Conservation (phyloP, 2,797 vertebrate species). For the Phalloptychus januarius region DNA sequence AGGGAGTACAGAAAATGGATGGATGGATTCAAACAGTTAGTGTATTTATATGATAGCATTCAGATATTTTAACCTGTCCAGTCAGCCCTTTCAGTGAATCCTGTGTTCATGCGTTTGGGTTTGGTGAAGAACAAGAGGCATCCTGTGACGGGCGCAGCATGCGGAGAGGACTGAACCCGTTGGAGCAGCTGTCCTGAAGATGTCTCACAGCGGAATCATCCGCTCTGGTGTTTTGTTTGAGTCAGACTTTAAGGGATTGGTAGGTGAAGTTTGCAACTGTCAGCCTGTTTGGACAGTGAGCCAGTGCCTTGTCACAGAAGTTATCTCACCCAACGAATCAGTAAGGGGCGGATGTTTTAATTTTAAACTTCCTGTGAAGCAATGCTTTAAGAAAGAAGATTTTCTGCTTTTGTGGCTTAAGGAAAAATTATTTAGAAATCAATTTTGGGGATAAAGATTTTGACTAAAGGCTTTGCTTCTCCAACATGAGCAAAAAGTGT, state of each 20-base stretch:
- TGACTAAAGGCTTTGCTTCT: background rate
- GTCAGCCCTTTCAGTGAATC: background rate
- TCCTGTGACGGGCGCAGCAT: conserved; percentile 27
- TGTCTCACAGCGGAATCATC: conserved; percentile 67
- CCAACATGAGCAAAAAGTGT: background rate
- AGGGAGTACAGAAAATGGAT: too few relatives aligned
- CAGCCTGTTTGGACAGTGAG: conserved; percentile 37
- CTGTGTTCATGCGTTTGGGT: background rate
- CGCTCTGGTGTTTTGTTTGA: conserved; percentile 52
- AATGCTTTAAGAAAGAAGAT: background rate
- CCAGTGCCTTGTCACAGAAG: conserved; percentile 15
- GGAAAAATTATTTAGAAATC: background rate
- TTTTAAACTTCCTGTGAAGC: background rate
- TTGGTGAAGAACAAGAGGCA: conserved; percentile 16
- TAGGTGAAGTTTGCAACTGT: conserved; percentile 55
- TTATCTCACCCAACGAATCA: background rate
- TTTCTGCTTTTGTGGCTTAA: background rate
- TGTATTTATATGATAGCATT: too few relatives aligned
- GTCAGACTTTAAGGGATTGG: conserved; percentile 61
- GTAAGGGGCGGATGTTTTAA: background rate
- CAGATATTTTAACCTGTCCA: background rate
- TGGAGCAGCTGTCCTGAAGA: conserved; percentile 63
- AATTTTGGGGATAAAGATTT: background rate
- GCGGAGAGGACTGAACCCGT: conserved; percentile 32
- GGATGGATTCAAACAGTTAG: too few relatives aligned